Percentiles rank a stretch among this genome's conserved stretches.
Conservation (phyloP, 1,140 invertebrate species). For the Pseudomyrmex concolor region DNA sequence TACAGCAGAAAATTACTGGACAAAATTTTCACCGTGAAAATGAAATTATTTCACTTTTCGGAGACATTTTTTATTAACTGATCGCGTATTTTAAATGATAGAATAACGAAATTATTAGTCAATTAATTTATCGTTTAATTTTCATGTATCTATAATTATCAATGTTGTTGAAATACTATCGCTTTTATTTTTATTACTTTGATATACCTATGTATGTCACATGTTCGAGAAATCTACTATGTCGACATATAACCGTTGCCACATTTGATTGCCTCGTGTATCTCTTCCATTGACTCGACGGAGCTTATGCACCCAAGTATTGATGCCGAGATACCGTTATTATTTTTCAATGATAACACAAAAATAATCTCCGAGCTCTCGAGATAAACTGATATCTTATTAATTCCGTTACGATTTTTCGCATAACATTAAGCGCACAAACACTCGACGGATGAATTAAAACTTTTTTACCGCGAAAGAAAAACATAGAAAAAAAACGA, state of each 20-base stretch:
- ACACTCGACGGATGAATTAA: not conserved
- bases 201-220: too few species aligned
- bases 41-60: not conserved
- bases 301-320: not conserved
- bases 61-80: not conserved
- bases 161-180: not conserved
- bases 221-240: not conserved
- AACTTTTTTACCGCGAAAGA: not conserved
- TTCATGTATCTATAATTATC: constrained; percentile 8
- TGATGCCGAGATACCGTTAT: not conserved
- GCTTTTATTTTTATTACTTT: not conserved
- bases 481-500: not conserved
- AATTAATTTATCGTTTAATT: not conserved
- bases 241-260: constrained; percentile 13
- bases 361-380: constrained; percentile 41
- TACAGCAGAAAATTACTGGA: not conserved
- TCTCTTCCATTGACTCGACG: constrained; percentile 33
- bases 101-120: not conserved
- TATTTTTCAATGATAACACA: not conserved
- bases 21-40: not conserved
- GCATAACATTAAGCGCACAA: not conserved
- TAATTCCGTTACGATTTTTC: not conserved
- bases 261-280: constrained; percentile 20
- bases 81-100: too few species aligned
- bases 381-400: not conserved